Base-by-base conservation (phyloP, 2,797 vertebrate species). In the Urocyon cinereoargenteus region DNA sequence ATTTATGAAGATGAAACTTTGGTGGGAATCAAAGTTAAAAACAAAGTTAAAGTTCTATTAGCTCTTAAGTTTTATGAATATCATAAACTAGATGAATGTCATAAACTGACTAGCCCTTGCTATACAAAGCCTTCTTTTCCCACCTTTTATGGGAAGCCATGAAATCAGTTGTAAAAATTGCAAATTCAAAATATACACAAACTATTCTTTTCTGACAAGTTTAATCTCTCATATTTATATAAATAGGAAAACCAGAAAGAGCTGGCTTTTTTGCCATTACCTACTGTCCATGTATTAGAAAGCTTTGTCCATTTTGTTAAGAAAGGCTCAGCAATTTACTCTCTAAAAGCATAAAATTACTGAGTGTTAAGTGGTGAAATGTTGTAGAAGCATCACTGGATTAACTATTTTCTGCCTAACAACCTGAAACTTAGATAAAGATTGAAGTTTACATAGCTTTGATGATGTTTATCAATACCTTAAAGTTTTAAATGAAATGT, bases 401-500 rank as follows among this genome's bases (percentile, higher is more conserved):
- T 94, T 97, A 97, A 88, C 84, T 94, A 21, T 55, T 81, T 97
- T 90, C 61, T 28, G 34, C 82, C 72, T 93, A 10, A 70, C 68
- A 95, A 36, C 49, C 73, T 82, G 16, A 86, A 90, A 34, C 89
- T 66, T 84, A 10, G 34, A 24, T 95, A 72, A 55, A 36, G 57
- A 94, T 97, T 79, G 2, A 61, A 93, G 62, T 93, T 93, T 79
- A 24, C 72, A 18, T 84, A 61, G 82, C 91, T 77, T 94, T 90
- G 64, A 57, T 22, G 45, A 13, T 98, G 16, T 94, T 97, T 98
- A 95, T 85, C 31, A 24, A 21, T 34, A 79, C n/a, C n/a, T 83
- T 57, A 22, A 95, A 95, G 93, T 55, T 96, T 83, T 98, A 79
- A 97, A 97, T 95, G 51, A 97, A 98, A 24, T 86, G 34, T 96